A percentile compares a stretch with the other conserved stretches of the same genome.
phyloP scores from a whole-genome alignment of 2,888 invertebrate species.

The Tineola bisselliella region DNA sequence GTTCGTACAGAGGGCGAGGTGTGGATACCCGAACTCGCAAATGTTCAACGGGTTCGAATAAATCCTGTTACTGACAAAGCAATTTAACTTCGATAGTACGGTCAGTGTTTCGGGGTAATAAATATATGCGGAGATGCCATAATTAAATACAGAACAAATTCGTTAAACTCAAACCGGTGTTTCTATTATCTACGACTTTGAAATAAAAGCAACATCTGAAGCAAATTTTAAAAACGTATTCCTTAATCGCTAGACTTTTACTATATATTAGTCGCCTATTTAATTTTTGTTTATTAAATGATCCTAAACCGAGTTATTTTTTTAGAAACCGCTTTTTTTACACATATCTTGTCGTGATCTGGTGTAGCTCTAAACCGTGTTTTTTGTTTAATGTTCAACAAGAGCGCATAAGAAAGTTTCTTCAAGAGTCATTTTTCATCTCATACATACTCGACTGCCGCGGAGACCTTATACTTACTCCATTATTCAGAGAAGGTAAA shows the following conservation, averaged over 20 bases:
- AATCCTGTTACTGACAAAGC: constrained; percentile 35
- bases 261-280: too few relatives aligned
- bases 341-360: too few relatives aligned
- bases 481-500: background rate
- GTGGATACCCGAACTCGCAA: background rate
- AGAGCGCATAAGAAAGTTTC: background rate
- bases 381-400: constrained; percentile 3
- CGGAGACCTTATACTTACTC: background rate
- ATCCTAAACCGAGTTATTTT: too few relatives aligned
- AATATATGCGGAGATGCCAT: constrained; percentile 14
- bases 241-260: too few relatives aligned
- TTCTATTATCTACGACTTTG: background rate
- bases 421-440: background rate
- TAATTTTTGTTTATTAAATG: too few relatives aligned
- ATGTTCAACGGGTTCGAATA: constrained; percentile 17
- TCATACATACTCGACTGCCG: background rate
- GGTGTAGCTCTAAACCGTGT: background rate
- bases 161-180: background rate
- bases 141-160: background rate
- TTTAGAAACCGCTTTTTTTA: too few relatives aligned
- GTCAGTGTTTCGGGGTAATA: constrained; percentile 24
- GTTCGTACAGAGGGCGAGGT: background rate
- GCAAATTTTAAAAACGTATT: too few relatives aligned
- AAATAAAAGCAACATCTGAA: too few relatives aligned
- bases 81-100: constrained; percentile 39